These are phyloP conservation scores for Diadema setosum DNA, from an alignment of 35 echinoderm and acorn worm genomes.

Conservation along the genomic window DNA sequence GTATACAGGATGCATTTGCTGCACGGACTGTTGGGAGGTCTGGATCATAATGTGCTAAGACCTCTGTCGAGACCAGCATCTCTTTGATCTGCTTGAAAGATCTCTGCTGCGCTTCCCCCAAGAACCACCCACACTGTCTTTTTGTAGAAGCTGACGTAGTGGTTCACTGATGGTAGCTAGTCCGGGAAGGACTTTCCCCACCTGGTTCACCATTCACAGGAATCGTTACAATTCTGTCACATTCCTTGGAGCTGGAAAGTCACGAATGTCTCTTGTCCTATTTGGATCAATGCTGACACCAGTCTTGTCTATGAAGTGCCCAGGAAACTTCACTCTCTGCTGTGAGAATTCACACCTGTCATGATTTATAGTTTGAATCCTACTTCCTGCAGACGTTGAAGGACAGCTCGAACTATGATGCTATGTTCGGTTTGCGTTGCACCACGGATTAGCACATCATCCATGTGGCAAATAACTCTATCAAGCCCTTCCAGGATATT, in stretches of 20 bases:
- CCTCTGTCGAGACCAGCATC: constrained; percentile 5
- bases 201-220: constrained; percentile 38
- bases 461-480: too few species aligned
- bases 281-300: too few species aligned
- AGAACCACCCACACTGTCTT: constrained; percentile 45
- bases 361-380: too few species aligned
- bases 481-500: too few species aligned
- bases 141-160: constrained; percentile 22
- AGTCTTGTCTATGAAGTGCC: too few species aligned
- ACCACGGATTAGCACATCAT: too few species aligned
- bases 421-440: too few species aligned
- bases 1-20: constrained; percentile 43
- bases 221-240: constrained; percentile 28
- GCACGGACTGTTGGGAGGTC: constrained; percentile 18
- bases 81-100: constrained; percentile 54
- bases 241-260: not conserved
- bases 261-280: too few species aligned
- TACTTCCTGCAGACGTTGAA: too few species aligned
- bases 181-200: constrained; percentile 58
- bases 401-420: too few species aligned
- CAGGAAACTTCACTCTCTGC: too few species aligned
- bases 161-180: constrained; percentile 16
- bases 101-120: constrained; percentile 18
- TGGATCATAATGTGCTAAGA: constrained; percentile 38
- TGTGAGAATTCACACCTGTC: too few species aligned